Conservation (phyloP, 2,113 vertebrate species). For the Taxidea taxus region DNA sequence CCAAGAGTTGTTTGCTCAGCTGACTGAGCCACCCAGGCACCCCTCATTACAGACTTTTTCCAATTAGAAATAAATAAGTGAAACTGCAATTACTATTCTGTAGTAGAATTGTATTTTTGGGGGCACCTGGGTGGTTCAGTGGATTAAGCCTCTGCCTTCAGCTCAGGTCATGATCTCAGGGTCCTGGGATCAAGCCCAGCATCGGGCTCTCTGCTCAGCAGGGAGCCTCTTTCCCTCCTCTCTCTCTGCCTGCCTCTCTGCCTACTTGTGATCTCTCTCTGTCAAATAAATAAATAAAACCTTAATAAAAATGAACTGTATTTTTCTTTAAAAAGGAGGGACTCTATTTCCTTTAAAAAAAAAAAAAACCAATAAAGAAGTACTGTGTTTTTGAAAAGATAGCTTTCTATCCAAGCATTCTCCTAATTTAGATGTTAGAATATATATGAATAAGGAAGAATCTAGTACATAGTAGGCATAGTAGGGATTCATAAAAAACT, state of each 20-base stretch:
- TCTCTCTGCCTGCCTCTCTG: too few species aligned
- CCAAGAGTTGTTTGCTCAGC: neutral
- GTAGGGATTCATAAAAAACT: neutral
- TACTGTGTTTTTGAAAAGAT: neutral
- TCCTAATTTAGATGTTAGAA: neutral
- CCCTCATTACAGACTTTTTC: neutral
- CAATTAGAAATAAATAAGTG: neutral
- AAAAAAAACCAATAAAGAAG: neutral
- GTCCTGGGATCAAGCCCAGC: too few species aligned
- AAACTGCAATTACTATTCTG: neutral
- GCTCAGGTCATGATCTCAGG: too few species aligned
- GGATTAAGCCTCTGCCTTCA: too few species aligned
- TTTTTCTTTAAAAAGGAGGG: neutral
- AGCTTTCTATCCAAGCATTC: neutral
- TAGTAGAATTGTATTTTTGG: neutral
- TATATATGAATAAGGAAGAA: neutral
- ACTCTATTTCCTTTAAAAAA: neutral
- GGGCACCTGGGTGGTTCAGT: too few species aligned
- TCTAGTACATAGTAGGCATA: neutral
- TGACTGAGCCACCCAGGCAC: neutral
- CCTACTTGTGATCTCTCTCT: too few species aligned
- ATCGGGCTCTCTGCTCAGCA: too few species aligned
- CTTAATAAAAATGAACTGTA: too few species aligned
- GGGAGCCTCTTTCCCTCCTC: too few species aligned
- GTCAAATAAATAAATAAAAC: too few species aligned